These are phyloP conservation scores for Anolis apletophallus DNA, from an alignment of 2,797 vertebrate genomes.

Conservation along the genomic window DNA sequence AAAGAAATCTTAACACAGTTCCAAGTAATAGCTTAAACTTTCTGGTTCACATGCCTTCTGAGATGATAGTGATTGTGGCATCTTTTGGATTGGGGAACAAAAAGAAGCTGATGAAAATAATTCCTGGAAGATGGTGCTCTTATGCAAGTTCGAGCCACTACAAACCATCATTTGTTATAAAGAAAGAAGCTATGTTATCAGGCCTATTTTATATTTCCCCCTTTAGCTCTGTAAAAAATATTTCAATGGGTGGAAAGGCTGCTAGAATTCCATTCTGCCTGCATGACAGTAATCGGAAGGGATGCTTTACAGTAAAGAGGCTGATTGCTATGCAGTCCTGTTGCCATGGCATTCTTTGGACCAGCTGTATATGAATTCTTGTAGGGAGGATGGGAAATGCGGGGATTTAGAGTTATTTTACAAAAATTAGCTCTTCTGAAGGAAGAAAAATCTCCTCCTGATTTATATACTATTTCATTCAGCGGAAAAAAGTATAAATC, in stretches of 20 bases:
- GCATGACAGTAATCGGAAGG: constrained; percentile 75
- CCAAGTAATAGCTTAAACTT: not conserved
- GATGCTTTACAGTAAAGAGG: constrained; percentile 73
- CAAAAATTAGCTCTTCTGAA: not conserved
- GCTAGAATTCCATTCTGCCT: constrained; percentile 67
- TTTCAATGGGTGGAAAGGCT: not conserved
- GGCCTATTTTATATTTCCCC: not conserved
- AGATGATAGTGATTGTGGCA: not conserved
- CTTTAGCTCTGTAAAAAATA: constrained; percentile 7
- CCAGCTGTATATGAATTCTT: constrained; percentile 68
- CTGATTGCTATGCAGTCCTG: constrained; percentile 75
- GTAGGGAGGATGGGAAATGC: not conserved
- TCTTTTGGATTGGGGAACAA: not conserved
- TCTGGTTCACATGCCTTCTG: not conserved
- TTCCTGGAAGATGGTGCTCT: not conserved
- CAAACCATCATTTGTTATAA: not conserved
- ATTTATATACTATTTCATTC: not conserved
- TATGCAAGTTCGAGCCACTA: not conserved
- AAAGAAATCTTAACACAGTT: not conserved
- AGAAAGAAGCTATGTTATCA: not conserved
- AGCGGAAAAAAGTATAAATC: not conserved
- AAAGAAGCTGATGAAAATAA: not conserved
- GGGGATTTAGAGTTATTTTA: not conserved
- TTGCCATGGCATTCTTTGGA: constrained; percentile 82
- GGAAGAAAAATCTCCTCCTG: too few species aligned